Base-by-base conservation (phyloP, 1,140 invertebrate genomes). In the Drosophila kepulauana region DNA sequence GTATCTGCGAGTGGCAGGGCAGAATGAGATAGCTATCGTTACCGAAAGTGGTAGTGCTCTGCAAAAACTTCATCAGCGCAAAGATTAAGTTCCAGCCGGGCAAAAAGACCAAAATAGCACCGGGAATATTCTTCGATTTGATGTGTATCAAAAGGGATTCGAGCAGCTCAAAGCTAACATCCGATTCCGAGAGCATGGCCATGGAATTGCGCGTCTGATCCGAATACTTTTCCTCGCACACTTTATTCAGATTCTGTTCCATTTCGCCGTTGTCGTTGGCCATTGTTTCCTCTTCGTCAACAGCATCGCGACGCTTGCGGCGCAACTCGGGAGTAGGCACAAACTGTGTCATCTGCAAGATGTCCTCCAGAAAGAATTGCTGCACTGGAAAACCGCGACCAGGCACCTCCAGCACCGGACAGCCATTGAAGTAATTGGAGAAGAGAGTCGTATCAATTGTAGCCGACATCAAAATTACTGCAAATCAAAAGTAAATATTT, bases 31-130 rank as follows among this genome's bases (percentile, higher is more conserved):
- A 98, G 0, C 80, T 70, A 0, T 75, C 20, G 35, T 77, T 72
- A 13, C 95, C 94, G 1, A 96, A 97, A 93, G 98, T 98, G 10
- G 95, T 75, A 0, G 96, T 95, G 71, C 95, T 95, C 76, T 96
- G 95, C 6, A 99, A 93, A 90, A 97, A 96, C 91, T 96, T 96
- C 95, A 98, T 96, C 5, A 99, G 92, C 0, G 97, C 96, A 93
- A 98, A 99, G 68, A 99, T 99, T 0, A 99, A 92, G 93, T 98
- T 98, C 98, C 98, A 99, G 0, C 98, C 98, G 5, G 98, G 98
- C 0, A 99, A 93, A 92, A 99, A 99, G 1, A 99, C 94, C 0
- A 99, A 93, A 4, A 99, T 96, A 0, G 98, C 98, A 1, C 98
- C 98, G 1, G 95, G 95, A 15, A 96, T 94, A 41, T 95, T 93